Evolutionary conservation across 2,113 vertebrate genomes (phyloP).

Genomic region (Equus quagga): DNA sequence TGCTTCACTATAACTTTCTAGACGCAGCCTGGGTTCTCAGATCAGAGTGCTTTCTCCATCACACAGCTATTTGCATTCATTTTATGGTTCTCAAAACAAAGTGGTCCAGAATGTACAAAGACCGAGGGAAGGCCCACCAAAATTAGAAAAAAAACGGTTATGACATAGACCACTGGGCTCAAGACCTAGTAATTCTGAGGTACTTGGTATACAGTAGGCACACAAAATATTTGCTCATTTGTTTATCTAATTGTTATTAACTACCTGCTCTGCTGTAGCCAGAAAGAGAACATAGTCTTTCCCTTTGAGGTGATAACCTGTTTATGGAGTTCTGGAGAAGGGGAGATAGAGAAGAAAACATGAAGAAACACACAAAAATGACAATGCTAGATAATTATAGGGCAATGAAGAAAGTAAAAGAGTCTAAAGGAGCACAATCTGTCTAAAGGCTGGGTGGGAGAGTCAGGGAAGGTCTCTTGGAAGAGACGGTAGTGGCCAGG

Average conservation of each 20-base stretch:
- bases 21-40: background rate
- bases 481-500: background rate
- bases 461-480: no score
- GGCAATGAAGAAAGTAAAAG: background rate
- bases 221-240: background rate
- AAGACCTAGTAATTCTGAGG: background rate
- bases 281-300: background rate
- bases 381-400: background rate
- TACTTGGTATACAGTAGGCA: background rate
- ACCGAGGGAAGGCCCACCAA: background rate
- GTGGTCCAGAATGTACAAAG: background rate
- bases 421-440: background rate
- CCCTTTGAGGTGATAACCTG: background rate
- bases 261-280: background rate
- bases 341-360: background rate
- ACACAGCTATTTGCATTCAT: accelerated
- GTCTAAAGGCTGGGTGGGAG: background rate
- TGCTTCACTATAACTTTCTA: background rate
- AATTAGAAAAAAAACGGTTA: background rate
- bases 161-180: background rate
- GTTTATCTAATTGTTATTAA: background rate
- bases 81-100: background rate
- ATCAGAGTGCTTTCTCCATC: background rate
- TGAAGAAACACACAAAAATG: background rate
- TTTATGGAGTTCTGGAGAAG: background rate